These are phyloP conservation scores for Pitta sordida DNA, from an alignment of 2,113 vertebrate genomes.

Conservation along the genomic window DNA sequence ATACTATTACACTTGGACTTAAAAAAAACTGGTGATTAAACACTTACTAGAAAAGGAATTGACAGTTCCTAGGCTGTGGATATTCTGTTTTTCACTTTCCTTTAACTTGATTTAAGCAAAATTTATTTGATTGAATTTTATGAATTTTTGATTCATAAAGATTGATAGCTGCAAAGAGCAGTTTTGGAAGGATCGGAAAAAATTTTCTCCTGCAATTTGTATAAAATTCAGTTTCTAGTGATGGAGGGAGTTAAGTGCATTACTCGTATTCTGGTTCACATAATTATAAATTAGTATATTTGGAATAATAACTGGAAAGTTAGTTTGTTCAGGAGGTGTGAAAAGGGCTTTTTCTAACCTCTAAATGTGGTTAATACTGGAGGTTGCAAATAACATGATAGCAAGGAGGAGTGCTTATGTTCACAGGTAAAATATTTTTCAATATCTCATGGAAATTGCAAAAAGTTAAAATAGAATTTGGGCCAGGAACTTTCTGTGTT, in stretches of 20 bases:
- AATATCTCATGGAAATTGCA: not conserved
- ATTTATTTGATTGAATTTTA: slow-evolving; percentile 58
- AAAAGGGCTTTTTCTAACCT: not conserved
- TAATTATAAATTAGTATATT: not conserved
- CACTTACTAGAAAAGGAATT: slow-evolving; percentile 58
- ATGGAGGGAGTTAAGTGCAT: not conserved
- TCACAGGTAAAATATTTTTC: not conserved
- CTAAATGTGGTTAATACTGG: not conserved
- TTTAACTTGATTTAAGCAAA: slow-evolving; percentile 51
- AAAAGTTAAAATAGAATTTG: not conserved
- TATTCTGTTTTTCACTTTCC: slow-evolving; percentile 57
- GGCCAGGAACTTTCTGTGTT: not conserved
- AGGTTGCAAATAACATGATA: not conserved
- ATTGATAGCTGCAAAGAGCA: not conserved
- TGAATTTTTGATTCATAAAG: slow-evolving; percentile 60
- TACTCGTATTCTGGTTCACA: not conserved
- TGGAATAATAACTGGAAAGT: not conserved
- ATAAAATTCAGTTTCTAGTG: not conserved
- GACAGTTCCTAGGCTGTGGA: slow-evolving; percentile 26
- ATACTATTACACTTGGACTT: slow-evolving; percentile 19
- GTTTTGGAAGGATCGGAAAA: not conserved
- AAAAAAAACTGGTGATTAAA: slow-evolving; percentile 56
- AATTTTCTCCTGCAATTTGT: not conserved
- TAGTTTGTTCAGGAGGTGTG: not conserved
- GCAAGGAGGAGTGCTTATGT: not conserved